Evolutionary conservation across 2,888 invertebrate genomes (phyloP).

Genomic region (Didymodactylos carnosus): DNA sequence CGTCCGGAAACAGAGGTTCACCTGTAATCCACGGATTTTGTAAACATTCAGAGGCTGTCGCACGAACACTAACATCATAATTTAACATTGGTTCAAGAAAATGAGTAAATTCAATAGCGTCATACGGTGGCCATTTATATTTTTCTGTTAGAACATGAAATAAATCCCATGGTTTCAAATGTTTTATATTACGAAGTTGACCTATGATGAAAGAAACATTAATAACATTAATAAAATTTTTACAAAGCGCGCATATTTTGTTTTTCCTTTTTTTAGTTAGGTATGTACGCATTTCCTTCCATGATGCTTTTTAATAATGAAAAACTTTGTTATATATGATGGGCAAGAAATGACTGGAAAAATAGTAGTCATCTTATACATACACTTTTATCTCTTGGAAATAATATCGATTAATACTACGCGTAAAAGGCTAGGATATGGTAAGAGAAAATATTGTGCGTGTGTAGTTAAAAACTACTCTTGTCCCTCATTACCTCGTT

Average conservation of each 20-base stretch:
- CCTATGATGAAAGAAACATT: constrained; percentile 38
- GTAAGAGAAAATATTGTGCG: too few species aligned
- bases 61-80: constrained; percentile 74
- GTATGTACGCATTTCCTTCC: too few species aligned
- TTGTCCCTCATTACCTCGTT: constrained; percentile 46
- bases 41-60: constrained; percentile 78
- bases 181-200: constrained; percentile 76
- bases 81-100: constrained; percentile 89
- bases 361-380: neutral
- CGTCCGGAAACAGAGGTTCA: neutral
- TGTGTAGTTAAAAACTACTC: too few species aligned
- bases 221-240: neutral
- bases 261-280: neutral
- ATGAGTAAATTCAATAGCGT: constrained; percentile 73
- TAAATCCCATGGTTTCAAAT: constrained; percentile 83
- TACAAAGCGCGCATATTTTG: neutral
- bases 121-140: constrained; percentile 74
- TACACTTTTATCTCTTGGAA: too few species aligned
- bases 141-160: constrained; percentile 83
- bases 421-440: too few species aligned
- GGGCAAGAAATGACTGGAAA: too few species aligned
- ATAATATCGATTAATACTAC: too few species aligned
- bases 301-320: too few species aligned
- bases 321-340: too few species aligned
- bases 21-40: constrained; percentile 59